A percentile compares a stretch with the other conserved stretches of the same genome.
These are phyloP conservation scores for Calameuta filiformis DNA, from an alignment of 2,888 invertebrate genomes.

Conservation along the genomic window DNA sequence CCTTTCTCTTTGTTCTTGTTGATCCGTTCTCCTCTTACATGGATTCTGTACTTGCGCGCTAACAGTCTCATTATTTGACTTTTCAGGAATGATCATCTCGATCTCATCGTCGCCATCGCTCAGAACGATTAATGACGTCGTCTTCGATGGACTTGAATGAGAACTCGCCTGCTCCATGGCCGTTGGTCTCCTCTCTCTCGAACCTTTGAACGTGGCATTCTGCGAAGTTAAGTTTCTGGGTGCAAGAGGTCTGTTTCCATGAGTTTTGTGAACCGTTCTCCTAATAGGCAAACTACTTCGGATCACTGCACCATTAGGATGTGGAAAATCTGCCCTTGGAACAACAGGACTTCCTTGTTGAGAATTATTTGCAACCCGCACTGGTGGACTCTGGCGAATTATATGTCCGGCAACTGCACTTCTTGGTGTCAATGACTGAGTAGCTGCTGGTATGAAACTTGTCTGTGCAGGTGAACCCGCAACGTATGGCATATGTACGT, in stretches of 20 bases:
- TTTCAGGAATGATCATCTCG: constrained; percentile 58
- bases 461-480: background rate
- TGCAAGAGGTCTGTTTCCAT: background rate
- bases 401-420: background rate
- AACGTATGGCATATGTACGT: constrained; percentile 17
- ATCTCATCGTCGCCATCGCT: constrained; percentile 63
- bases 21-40: background rate
- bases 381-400: background rate
- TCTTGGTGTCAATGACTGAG: background rate
- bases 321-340: constrained; percentile 22
- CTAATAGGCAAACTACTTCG: constrained; percentile 29
- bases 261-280: constrained; percentile 16
- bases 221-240: constrained; percentile 11
- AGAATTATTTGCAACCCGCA: background rate
- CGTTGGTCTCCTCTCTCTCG: background rate
- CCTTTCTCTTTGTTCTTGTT: constrained; percentile 23
- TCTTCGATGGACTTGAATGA: constrained; percentile 30
- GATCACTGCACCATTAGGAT: constrained; percentile 41
- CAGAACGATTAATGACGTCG: constrained; percentile 56
- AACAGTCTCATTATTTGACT: constrained; percentile 13
- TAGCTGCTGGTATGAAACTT: background rate
- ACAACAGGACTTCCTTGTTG: background rate
- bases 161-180: background rate
- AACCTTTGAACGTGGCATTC: background rate
- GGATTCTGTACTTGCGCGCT: constrained; percentile 7